Base-by-base conservation (phyloP, 23 tunicate species). In the Ascidia mentula region DNA sequence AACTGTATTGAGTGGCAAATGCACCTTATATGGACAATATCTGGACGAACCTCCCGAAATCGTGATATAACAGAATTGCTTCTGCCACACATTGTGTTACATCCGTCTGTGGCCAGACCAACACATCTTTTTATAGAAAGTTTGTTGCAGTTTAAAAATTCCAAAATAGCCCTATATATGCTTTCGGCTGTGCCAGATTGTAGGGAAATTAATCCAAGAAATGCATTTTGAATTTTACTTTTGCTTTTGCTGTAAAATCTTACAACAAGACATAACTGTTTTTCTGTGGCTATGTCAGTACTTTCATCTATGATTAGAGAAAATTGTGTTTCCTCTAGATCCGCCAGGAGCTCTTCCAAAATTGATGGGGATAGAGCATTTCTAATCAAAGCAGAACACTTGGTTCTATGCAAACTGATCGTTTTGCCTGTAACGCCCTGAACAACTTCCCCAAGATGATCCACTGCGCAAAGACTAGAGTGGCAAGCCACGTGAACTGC, bases 1-100 rank as follows among this genome's bases (percentile, higher is more conserved):
- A 77, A 38, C 38, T 85, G 89, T 31, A 85, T 36, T 7, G 89
- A 85, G 45, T 77, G 81, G 40, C 89, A 85, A 69, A 72, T 69
- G 35, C 78, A 85, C 72, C 45, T 78, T 30, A 85, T 32, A 33
- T 45, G 78, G 0, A 85, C 38, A 31, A 85, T 31, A 33, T 45
- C 40, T 22, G 76, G 89, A 40, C n/a, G 17, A 24, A 77, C 73
- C 31, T 46, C 53, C 31, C 60, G 34, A 33, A 78, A 65, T 40
- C 40, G 40, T 15, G 65, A 45, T 71, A 78, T 33, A 0, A 85
- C 73, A 40, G 72, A 60, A 35, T 71, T 78, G 30, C 78, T 85
- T 45, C 53, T 45, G 8, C 89, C 82, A 4, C 12, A 26, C 73
- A 60, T 53, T 5, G 65, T 28, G 24, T 53, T 53, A 53, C 65